Evolutionary conservation across 2,113 vertebrate species (phyloP).

Genomic region (Madoqua kirkii): DNA sequence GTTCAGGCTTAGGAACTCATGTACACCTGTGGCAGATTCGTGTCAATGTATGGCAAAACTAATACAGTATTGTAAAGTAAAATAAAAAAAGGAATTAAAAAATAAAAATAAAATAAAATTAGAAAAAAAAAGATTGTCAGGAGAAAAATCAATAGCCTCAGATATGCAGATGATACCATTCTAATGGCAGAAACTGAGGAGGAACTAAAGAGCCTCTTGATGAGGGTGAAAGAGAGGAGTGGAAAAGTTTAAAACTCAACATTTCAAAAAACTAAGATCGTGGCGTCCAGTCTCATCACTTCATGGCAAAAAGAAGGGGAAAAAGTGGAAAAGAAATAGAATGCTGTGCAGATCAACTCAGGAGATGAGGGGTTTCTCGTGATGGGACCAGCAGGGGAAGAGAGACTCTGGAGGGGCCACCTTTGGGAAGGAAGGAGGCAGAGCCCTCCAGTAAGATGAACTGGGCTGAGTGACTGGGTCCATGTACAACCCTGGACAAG

Average conservation of each 20-base stretch:
- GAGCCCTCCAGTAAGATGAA: not conserved
- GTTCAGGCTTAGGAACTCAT: no score
- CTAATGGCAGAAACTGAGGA: not conserved
- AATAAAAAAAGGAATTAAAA: no score
- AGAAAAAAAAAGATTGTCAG: not conserved
- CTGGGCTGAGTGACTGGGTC: not conserved
- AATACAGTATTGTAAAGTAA: no score
- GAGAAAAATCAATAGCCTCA: not conserved
- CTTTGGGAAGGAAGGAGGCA: not conserved
- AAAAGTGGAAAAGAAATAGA: not conserved
- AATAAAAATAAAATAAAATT: no score
- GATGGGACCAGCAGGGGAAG: no score
- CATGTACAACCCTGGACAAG: not conserved
- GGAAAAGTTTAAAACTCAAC: not conserved
- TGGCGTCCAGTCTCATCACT: not conserved
- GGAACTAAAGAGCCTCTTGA: not conserved
- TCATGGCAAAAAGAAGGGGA: not conserved
- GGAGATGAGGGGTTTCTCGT: no score
- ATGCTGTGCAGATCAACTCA: not conserved
- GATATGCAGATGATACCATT: not conserved
- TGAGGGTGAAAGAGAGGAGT: not conserved
- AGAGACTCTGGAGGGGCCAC: not conserved
- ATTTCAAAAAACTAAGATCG: not conserved
- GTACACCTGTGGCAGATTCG: no score
- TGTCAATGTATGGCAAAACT: no score